Evolutionary conservation across 2,113 vertebrate species (phyloP), one percentile per base, ranked within the genome.

Genomic region (Gadus macrocephalus): DNA sequence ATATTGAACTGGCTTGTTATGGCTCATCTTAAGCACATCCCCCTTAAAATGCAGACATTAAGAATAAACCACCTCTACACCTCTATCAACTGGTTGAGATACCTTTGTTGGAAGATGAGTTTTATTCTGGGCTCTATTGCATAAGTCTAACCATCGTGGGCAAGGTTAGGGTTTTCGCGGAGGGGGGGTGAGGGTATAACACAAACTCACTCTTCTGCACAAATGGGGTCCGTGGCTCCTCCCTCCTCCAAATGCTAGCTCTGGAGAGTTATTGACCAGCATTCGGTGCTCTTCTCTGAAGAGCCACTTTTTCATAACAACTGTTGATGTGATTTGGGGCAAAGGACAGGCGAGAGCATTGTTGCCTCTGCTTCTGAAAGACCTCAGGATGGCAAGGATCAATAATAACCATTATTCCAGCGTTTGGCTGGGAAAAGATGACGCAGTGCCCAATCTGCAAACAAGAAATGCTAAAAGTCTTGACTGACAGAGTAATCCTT

Each of bases 321-420:
- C 80, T 85, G 80, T 77, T 79, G 80, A 85, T 81, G 79, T 16
- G 76, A 84, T 86, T 81, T 79, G 75, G 71, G 82, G 69, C 60
- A 17, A 16, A 58, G 56, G 74, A 25, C 63, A 38, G 81, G 66
- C 72, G 78, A 76, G 69, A 81, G 77, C 71, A 71, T 78, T 83
- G 85, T 83, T 88, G 74, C 75, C 81, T 69, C 64, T 77, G 75
- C 65, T 65, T 74, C 76, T 53, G 68, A 67, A 74, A 82, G 73
- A 64, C 71, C 73, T 78, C 55, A 64, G 81, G 79, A 83, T 79
- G 67, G 72, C 64, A 38, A 72, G 56, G 78, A 87, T 89, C 89
- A 83, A 90, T 91, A 87, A 84, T 88, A 88, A 72, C 73, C 75
- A 87, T 89, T 87, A 89, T 60, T n/a, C n/a, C n/a, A 28, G 68